Conservation (phyloP, 1,140 invertebrate genomes). For the Zaprionus ornatus region DNA sequence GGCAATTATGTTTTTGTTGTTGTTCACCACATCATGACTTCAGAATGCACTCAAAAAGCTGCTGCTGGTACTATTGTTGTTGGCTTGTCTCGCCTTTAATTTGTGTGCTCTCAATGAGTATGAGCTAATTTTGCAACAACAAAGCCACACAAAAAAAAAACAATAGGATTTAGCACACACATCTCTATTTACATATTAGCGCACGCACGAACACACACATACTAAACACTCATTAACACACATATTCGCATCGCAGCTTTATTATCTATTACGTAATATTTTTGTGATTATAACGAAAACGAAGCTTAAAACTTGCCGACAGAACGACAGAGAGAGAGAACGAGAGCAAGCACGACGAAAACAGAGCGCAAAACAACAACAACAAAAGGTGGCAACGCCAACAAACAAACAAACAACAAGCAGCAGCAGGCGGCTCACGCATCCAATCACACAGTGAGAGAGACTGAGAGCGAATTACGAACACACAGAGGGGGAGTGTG, state of each 20-base stretch:
- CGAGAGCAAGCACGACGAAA: slow-evolving; percentile 51
- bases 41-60: slow-evolving; percentile 24
- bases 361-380: slow-evolving; percentile 34
- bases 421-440: slow-evolving; percentile 30
- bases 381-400: slow-evolving; percentile 24
- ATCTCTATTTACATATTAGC: slow-evolving; percentile 44
- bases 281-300: slow-evolving; percentile 72
- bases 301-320: slow-evolving; percentile 71
- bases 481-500: slow-evolving; percentile 21
- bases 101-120: slow-evolving; percentile 39
- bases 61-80: not conserved
- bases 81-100: slow-evolving; percentile 30
- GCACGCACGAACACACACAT: slow-evolving; percentile 19
- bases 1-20: slow-evolving; percentile 36
- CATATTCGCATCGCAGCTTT: slow-evolving; percentile 47
- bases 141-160: slow-evolving; percentile 12
- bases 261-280: slow-evolving; percentile 81
- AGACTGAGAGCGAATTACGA: not conserved
- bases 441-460: slow-evolving; percentile 13
- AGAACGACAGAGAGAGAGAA: slow-evolving; percentile 20
- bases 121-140: slow-evolving; percentile 47
- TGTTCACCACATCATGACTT: slow-evolving; percentile 18
- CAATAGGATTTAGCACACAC: slow-evolving; percentile 46
- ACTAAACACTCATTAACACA: slow-evolving; percentile 17
- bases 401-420: slow-evolving; percentile 31